Evolutionary conservation across 2,113 vertebrate genomes (phyloP), one percentile per base, ranked within the genome.

Genomic region (Epinephelus cyanopodus): DNA sequence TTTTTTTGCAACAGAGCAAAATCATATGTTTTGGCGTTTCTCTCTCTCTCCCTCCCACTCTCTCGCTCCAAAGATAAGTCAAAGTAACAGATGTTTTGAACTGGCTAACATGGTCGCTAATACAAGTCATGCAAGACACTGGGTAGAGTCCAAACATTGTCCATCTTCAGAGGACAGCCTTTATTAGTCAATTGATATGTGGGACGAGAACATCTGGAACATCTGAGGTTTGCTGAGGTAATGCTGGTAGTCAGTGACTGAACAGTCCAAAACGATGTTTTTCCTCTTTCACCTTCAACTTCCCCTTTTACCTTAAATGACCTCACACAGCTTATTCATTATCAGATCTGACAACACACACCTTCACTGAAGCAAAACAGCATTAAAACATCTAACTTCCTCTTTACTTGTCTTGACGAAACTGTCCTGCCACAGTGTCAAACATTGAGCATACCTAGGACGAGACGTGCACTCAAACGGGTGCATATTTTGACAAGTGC

Each of bases 1-100:
- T 85, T 69, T 88, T 78, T 79, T 84, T 50, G 75, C 79, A 83
- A 86, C 60, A 84, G 86, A 90, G 86, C 79, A 89, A 91, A 93
- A 90, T 92, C 83, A 87, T 81, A 88, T 90, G 91, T 89, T 90
- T 93, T 91, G 88, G 87, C 90, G 42, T 83, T 29, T 78, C 29
- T 72, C 33, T 74, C 70, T 60, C 60, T 56, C 19, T 21, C 48
- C 23, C 57, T 79, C 68, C n/a, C 47, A 25, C 66, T 70, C 77
- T 81, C 33, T 37, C 50, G 13, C 84, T 91, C 85, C 81, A 86
- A 87, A 86, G 84, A 85, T 72, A 79, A 92, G 87, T 86, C 88
- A 87, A 53, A 86, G 80, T 37, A 90, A 83, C 88, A 90, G 90
- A 88, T 91, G 91, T 88, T 92, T 69, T 67, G 83, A 90, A 79